Evolutionary conservation across 2,888 invertebrate genomes (phyloP).

Genomic region (Hipparchia semele): DNA sequence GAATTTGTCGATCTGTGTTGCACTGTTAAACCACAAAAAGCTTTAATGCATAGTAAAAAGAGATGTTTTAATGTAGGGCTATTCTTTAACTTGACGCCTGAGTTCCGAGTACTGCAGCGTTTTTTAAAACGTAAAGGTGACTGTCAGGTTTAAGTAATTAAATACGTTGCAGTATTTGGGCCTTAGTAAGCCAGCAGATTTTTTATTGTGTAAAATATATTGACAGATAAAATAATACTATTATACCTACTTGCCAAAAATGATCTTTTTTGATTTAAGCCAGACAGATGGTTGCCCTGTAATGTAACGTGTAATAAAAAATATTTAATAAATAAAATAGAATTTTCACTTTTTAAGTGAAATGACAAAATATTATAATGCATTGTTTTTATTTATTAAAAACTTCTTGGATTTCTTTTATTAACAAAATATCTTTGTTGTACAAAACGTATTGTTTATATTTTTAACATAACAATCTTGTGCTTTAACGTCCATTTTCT

Average conservation of each 20-base stretch:
- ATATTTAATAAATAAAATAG: background rate
- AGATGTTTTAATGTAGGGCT: too few species aligned
- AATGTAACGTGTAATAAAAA: background rate
- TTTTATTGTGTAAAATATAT: background rate
- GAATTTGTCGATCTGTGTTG: background rate
- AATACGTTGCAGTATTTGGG: too few species aligned
- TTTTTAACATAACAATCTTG: background rate
- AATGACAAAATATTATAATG: slow-evolving; percentile 5
- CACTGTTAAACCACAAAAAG: background rate
- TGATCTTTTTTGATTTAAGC: background rate
- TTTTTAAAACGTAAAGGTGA: too few species aligned
- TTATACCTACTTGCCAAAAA: background rate
- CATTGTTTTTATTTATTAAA: background rate
- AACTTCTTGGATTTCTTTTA: background rate
- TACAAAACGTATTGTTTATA: background rate
- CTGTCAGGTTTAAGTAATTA: too few species aligned
- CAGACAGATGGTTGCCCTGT: slow-evolving; percentile 5
- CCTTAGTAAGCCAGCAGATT: too few species aligned
- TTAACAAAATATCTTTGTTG: background rate
- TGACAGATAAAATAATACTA: slow-evolving; percentile 7
- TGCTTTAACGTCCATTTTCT: background rate
- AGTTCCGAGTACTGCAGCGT: too few species aligned
- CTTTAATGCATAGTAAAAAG: background rate
- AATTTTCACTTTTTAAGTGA: background rate
- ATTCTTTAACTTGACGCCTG: too few species aligned